Evolutionary conservation across 2,888 invertebrate genomes (phyloP).

Genomic region (Lissonota sp.): DNA sequence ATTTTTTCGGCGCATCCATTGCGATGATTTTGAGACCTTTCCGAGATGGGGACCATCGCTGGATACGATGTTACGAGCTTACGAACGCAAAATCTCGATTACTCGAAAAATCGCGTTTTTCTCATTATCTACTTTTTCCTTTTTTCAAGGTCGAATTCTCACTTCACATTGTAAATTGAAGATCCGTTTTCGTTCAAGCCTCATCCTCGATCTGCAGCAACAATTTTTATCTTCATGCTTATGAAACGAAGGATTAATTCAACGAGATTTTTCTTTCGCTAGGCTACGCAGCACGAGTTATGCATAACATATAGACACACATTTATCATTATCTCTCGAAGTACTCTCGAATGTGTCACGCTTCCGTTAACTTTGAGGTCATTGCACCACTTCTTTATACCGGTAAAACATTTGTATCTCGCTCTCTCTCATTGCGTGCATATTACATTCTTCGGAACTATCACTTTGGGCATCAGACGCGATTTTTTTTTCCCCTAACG

Average conservation of each 20-base stretch:
- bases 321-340: slow-evolving; percentile 48
- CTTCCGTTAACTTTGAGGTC: slow-evolving; percentile 71
- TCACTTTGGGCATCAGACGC: slow-evolving; percentile 1
- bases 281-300: slow-evolving; percentile 22
- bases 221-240: neutral
- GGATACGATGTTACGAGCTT: slow-evolving; percentile 4
- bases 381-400: slow-evolving; percentile 67
- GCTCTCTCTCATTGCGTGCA: slow-evolving; percentile 36
- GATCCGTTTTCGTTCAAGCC: too few relatives aligned
- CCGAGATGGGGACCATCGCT: slow-evolving; percentile 57
- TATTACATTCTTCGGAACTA: neutral
- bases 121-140: neutral
- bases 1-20: slow-evolving; percentile 52
- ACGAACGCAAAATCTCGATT: neutral
- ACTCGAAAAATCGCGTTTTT: neutral
- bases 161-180: too few relatives aligned
- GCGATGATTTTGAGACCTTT: slow-evolving; percentile 16
- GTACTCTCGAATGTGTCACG: slow-evolving; percentile 62
- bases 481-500: neutral
- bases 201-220: too few relatives aligned
- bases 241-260: neutral
- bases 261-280: slow-evolving; percentile 10
- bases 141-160: neutral
- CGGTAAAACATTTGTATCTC: slow-evolving; percentile 59
- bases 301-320: slow-evolving; percentile 10